phyloP scores from a whole-genome alignment of 2,113 vertebrate genomes.

The Platysternon megacephalum region DNA sequence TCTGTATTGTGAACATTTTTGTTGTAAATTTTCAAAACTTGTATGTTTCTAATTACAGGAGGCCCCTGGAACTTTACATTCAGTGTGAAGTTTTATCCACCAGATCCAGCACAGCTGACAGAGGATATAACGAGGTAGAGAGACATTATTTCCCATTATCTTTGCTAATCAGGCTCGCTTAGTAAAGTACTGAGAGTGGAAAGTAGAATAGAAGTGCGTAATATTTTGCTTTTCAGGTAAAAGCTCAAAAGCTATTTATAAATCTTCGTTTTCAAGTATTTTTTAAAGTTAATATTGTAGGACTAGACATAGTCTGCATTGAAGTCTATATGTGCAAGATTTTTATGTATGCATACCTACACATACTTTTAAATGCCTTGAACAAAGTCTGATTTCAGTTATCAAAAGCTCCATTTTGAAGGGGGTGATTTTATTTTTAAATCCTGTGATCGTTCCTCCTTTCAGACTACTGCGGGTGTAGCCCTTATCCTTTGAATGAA shows the following conservation, averaged over 20 bases:
- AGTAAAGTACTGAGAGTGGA: not conserved
- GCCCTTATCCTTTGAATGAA: not conserved
- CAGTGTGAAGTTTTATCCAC: slow-evolving; percentile 92
- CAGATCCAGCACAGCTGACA: slow-evolving; percentile 95
- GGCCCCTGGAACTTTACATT: slow-evolving; percentile 86
- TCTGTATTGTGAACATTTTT: not conserved
- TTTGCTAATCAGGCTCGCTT: not conserved
- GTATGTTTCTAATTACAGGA: slow-evolving; percentile 72
- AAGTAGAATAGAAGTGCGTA: not conserved
- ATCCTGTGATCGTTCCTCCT: not conserved
- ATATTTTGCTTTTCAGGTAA: not conserved
- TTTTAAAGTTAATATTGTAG: not conserved
- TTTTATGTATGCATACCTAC: not conserved
- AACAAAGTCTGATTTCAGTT: not conserved
- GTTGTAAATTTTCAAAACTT: not conserved
- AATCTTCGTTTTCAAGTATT: not conserved
- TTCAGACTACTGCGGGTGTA: accelerated
- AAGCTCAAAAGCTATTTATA: not conserved
- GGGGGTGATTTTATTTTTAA: not conserved
- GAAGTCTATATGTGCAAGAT: not conserved
- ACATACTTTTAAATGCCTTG: not conserved
- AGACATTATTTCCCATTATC: not conserved
- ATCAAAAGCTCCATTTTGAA: not conserved
- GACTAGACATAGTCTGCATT: not conserved
- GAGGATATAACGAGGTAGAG: slow-evolving; percentile 97